Evolutionary conservation across 2,888 invertebrate genomes (phyloP), one percentile per base, ranked within the genome.

Genomic region (Drosophila mettleri): DNA sequence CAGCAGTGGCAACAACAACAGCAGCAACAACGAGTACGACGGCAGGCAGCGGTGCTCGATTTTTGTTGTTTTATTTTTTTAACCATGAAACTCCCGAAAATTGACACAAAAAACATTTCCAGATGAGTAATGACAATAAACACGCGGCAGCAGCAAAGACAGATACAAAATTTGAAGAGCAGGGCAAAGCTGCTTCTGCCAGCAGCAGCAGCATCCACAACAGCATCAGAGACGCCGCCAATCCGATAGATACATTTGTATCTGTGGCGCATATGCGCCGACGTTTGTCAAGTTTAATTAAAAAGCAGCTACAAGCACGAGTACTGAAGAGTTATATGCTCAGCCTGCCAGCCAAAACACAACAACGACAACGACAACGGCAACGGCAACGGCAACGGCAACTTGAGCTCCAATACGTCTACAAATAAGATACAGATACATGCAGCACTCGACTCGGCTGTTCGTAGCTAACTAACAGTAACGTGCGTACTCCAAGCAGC

Each of bases 381-480:
- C n/a, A n/a, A n/a, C n/a, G n/a, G 22, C 31, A 31, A 12, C 31
- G 8, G 43, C 41, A 29, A 22, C 22, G 39, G 46, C 54, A 31
- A 60, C 22, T n/a, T n/a, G 27, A 68, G 72, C 57, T 61, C 38
- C 65, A 22, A 73, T 36, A 69, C 64, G 54, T 62, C 49, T 61
- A 69, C 61, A 61, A 58, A 58, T 38, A 64, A 41, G 39, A 63
- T 55, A 62, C 61, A 78, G 59, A 62, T 74, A 81, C 74, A 45
- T 58, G 29, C 62, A 58, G 64, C 72, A 71, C 74, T 63, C 62
- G 49, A 65, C 52, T 52, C 41, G 67, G 62, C 59, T 46, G 41
- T 74, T 77, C 78, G 89, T 78, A 78, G 77, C 80, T 57, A 78
- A 78, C 78, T 90, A 90, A 90, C 90, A 85, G 90, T 90, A 89